Percentiles rank a stretch among this genome's conserved stretches.
Conservation (phyloP, 2,888 invertebrate species). For the Cylindroiulus punctatus region DNA sequence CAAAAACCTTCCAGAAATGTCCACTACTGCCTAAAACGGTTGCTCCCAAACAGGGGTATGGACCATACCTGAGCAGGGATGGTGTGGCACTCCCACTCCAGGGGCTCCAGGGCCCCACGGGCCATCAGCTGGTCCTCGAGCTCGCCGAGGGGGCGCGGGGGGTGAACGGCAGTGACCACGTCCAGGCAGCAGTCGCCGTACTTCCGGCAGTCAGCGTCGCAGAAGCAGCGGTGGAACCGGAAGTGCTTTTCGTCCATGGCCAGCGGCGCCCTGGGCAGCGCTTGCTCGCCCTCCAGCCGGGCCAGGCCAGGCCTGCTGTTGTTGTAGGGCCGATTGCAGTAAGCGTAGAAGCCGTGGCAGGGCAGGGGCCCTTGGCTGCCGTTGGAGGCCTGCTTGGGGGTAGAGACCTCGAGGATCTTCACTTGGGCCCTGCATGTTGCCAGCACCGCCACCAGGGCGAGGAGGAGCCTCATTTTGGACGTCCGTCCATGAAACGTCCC, state of each 20-base stretch:
- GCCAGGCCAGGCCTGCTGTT: background rate
- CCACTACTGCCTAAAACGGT: background rate
- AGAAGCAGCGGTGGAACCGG: background rate
- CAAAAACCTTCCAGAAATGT: background rate
- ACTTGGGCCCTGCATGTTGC: background rate
- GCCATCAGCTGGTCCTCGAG: background rate
- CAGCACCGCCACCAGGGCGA: background rate
- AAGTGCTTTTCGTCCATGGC: background rate
- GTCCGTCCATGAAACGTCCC: too few relatives aligned
- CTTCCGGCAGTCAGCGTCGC: background rate
- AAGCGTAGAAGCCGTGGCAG: background rate
- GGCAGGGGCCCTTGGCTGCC: background rate
- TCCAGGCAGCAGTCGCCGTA: constrained; percentile 41
- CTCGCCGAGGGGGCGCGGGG: background rate
- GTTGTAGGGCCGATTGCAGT: background rate
- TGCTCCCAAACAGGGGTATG: too few relatives aligned
- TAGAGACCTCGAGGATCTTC: too few relatives aligned
- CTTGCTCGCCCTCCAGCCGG: background rate
- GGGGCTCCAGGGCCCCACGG: background rate
- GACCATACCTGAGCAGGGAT: background rate
- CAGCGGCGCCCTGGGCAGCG: background rate
- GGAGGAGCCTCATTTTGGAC: background rate
- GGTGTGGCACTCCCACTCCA: background rate
- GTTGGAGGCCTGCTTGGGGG: background rate
- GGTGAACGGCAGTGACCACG: background rate